These are phyloP conservation scores for Archilochus colubris DNA, from an alignment of 2,113 vertebrate species.

Conservation along the genomic window DNA sequence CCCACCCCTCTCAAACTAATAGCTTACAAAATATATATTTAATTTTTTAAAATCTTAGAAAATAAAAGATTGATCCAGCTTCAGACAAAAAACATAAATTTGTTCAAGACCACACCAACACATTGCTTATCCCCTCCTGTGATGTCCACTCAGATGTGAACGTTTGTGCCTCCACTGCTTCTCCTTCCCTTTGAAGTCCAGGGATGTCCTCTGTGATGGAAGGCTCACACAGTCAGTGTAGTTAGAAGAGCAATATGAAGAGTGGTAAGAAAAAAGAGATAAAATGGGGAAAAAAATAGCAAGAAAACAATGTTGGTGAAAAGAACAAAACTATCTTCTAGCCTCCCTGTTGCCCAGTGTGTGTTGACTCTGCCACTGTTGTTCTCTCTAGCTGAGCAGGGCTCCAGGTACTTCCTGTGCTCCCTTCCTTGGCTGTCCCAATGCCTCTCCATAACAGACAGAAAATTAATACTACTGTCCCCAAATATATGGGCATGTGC, in stretches of 20 bases:
- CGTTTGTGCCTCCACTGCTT: not conserved
- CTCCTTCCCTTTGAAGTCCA: not conserved
- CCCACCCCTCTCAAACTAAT: not conserved
- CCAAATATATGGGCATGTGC: not conserved
- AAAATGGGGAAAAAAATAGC: not conserved
- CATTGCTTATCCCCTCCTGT: not conserved
- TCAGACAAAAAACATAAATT: not conserved
- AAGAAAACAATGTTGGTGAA: not conserved
- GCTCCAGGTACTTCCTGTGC: not conserved
- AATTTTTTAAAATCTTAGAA: not conserved
- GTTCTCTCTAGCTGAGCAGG: not conserved
- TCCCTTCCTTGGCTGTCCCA: not conserved
- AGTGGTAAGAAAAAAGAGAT: not conserved
- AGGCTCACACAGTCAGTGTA: not conserved
- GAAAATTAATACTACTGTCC: not conserved
- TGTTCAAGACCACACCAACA: not conserved
- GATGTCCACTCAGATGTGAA: not conserved
- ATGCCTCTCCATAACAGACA: rapidly evolving
- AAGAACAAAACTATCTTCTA: not conserved
- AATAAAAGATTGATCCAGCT: not conserved
- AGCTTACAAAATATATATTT: not conserved
- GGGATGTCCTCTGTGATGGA: not conserved
- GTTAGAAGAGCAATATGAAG: not conserved
- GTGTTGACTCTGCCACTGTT: not conserved
- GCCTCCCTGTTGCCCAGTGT: not conserved